Percentiles rank a stretch among this genome's conserved stretches.
Evolutionary conservation across 2,888 invertebrate genomes (phyloP).

Genomic region (Harpalus rubripes): DNA sequence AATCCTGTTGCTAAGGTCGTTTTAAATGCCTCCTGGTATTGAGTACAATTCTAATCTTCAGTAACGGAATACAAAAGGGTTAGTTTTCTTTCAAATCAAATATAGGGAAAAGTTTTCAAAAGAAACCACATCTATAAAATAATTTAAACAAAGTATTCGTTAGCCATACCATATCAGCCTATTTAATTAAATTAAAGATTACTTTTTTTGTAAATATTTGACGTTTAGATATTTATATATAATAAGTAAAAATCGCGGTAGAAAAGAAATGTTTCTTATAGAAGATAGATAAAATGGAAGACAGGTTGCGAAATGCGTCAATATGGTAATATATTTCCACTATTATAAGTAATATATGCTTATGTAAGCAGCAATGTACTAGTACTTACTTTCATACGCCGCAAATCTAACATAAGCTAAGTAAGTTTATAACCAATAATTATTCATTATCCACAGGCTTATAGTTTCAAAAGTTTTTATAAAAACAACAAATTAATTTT

Average conservation of each 20-base stretch:
- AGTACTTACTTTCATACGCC: not conserved
- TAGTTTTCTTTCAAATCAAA: too few relatives aligned
- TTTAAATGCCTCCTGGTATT: too few relatives aligned
- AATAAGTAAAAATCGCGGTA: not conserved
- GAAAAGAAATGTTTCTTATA: not conserved
- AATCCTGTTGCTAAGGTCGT: too few relatives aligned
- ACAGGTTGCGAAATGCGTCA: not conserved
- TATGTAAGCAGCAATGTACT: not conserved
- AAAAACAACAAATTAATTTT: not conserved
- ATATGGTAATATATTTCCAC: constrained; percentile 3
- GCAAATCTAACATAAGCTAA: not conserved
- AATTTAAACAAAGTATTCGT: too few relatives aligned
- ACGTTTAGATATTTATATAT: not conserved
- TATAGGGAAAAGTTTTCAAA: too few relatives aligned
- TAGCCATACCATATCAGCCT: too few relatives aligned
- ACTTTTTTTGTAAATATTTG: too few relatives aligned
- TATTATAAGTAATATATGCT: not conserved
- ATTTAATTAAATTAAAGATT: too few relatives aligned
- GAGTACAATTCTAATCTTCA: too few relatives aligned
- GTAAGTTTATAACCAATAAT: not conserved
- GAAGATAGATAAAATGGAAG: not conserved
- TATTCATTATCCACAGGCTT: not conserved
- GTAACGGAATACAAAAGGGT: too few relatives aligned
- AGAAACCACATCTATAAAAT: too few relatives aligned
- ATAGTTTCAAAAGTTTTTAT: not conserved